Evolutionary conservation across 2,797 vertebrate species (phyloP), one percentile per base, ranked within the genome.

Genomic region (Avahi laniger): DNA sequence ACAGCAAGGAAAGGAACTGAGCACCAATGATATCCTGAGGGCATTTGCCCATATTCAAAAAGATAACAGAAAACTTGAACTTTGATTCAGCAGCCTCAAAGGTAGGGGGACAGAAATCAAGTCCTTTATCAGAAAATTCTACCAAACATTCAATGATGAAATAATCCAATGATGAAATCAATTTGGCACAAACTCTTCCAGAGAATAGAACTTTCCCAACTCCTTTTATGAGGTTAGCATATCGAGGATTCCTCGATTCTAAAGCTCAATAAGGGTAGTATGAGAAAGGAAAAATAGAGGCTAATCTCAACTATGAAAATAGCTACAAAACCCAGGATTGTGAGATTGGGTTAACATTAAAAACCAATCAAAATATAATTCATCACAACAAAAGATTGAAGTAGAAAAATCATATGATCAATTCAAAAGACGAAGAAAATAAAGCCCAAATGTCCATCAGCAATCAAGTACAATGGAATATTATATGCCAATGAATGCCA

Each of bases 401-500:
- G 30, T 65, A 85, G 59, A 88, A 59, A 88, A 95, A 92, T 75
- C 67, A 59, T 83, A 76, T 80, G 35, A 26, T 82, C 46, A 94
- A 57, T 33, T 91, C 67, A 94, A 86, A 94, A 93, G 65, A 76
- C 76, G 33, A 97, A 81, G 26, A 87, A 76, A 92, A 94, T 78
- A 28, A 17, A 86, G 57, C 69, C 52, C 76, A 85, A 78, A 83
- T 83, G 18, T 73, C 14, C 17, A 82, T 73, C 52, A 89, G 22
- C 18, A 59, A 5, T 69, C 9, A 30, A 69, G 26, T 65, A 61
- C 33, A 84, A 38, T 63, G 52, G 8, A 70, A 88, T 67, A 52
- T 4, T 41, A 17, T 65, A 24, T 9, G 57, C 30, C 33, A 63
- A 48, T 48, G 50, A 92, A 81, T 91, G 69, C 18, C 28, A 33